These are phyloP conservation scores for Herminia tarsipennalis DNA, from an alignment of 2,888 invertebrate species.

Conservation along the genomic window DNA sequence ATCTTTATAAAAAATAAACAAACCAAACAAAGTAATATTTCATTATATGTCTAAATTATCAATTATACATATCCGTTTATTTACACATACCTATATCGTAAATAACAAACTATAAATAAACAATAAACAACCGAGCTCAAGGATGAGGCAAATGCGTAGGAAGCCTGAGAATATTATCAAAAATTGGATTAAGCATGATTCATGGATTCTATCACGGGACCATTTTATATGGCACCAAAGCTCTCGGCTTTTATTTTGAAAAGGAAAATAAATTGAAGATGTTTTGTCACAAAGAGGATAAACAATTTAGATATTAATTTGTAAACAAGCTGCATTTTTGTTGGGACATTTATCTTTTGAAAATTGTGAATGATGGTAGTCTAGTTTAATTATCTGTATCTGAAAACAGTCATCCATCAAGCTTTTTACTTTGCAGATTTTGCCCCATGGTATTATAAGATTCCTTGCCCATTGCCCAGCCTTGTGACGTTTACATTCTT, in stretches of 20 bases:
- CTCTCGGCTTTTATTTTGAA: conserved; percentile 22
- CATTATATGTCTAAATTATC: background rate
- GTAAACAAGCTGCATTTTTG: conserved; percentile 16
- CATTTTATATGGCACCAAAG: conserved; percentile 33
- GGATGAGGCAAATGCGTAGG: conserved; percentile 14
- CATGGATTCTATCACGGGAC: conserved; percentile 28
- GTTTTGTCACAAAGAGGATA: conserved; percentile 33
- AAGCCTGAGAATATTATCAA: conserved; percentile 22
- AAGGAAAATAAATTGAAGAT: conserved; percentile 29
- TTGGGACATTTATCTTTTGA: conserved; percentile 23
- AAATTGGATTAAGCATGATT: conserved; percentile 43
- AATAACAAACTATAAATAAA: conserved; percentile 38
- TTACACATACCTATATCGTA: conserved; percentile 3
- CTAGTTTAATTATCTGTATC: conserved; percentile 22
- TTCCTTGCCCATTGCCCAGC: no score
- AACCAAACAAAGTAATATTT: conserved; percentile 8
- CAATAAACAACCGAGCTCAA: conserved; percentile 26
- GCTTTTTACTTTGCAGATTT: no score
- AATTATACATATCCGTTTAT: conserved; percentile 1
- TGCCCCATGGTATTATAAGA: no score
- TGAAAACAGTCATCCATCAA: background rate
- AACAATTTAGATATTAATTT: conserved; percentile 33
- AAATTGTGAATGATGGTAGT: conserved; percentile 31
- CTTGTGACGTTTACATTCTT: no score
- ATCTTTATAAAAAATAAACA: background rate